Conservation (phyloP, 2,888 invertebrate species). For the Unio pictorum region DNA sequence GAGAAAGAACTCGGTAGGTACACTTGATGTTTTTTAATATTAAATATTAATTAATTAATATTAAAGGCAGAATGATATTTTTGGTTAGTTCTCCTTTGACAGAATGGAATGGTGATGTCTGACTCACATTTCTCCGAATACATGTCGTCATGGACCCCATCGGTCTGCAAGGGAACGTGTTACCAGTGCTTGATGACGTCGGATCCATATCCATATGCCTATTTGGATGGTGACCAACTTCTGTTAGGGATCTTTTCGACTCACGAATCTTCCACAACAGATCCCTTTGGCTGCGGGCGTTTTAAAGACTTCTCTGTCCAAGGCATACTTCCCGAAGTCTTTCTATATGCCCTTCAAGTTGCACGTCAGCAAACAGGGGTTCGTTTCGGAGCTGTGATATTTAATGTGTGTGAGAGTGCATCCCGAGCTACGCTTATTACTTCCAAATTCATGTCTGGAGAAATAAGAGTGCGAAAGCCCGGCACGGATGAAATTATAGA, state of each 20-base stretch:
- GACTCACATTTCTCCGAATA: too few species aligned
- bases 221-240: constrained; percentile 34
- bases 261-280: constrained; percentile 21
- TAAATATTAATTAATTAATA: too few species aligned
- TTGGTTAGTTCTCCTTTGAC: neutral
- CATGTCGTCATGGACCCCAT: too few species aligned
- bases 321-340: constrained; percentile 47
- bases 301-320: constrained; percentile 43
- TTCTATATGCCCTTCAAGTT: constrained; percentile 38
- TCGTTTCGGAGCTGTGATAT: constrained; percentile 48
- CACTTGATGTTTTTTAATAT: too few species aligned
- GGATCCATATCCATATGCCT: constrained; percentile 14
- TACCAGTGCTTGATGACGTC: too few species aligned
- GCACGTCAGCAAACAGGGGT: constrained; percentile 25
- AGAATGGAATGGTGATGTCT: too few species aligned
- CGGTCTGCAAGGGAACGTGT: too few species aligned
- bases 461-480: constrained; percentile 6
- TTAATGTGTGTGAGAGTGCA: constrained; percentile 56
- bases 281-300: constrained; percentile 36
- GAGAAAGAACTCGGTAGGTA: too few species aligned
- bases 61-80: too few species aligned
- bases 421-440: constrained; percentile 17
- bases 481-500: constrained; percentile 9
- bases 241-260: constrained; percentile 50
- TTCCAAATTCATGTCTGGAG: constrained; percentile 22